Evolutionary conservation across 2,888 invertebrate genomes (phyloP).

Genomic region (Phorcus lineatus): DNA sequence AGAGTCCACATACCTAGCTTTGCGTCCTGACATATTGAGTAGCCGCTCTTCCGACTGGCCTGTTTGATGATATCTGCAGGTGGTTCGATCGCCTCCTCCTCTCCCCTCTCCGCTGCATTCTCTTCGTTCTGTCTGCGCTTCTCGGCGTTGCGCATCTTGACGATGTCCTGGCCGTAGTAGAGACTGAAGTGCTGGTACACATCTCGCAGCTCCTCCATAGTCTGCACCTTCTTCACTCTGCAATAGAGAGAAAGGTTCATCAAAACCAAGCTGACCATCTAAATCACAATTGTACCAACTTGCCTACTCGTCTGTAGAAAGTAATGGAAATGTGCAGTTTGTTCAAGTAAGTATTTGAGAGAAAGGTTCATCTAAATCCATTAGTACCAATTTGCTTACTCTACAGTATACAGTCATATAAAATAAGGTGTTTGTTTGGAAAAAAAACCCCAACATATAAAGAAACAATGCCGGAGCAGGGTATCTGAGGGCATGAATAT

Average conservation of each 20-base stretch:
- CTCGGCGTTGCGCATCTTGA: slow-evolving; percentile 79
- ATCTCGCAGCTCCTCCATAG: slow-evolving; percentile 92
- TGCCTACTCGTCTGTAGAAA: too few relatives aligned
- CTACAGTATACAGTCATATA: too few relatives aligned
- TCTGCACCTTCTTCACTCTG: slow-evolving; percentile 71
- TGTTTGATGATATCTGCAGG: slow-evolving; percentile 82
- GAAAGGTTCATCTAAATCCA: not conserved
- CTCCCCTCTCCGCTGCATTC: slow-evolving; percentile 56
- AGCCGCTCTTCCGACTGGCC: slow-evolving; percentile 90
- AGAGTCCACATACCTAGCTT: slow-evolving; percentile 79
- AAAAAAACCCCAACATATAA: too few relatives aligned
- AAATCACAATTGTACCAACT: too few relatives aligned
- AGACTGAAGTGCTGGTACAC: slow-evolving; percentile 94
- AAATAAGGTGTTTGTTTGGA: too few relatives aligned
- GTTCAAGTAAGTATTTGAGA: too few relatives aligned
- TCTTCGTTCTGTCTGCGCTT: slow-evolving; percentile 54
- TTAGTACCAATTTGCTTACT: not conserved
- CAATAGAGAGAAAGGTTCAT: not conserved
- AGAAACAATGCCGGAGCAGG: too few relatives aligned
- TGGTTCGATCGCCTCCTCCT: slow-evolving; percentile 71
- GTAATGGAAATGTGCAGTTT: too few relatives aligned
- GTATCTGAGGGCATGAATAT: too few relatives aligned
- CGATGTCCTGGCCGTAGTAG: slow-evolving; percentile 85
- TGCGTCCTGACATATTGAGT: slow-evolving; percentile 89
- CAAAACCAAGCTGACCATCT: too few relatives aligned